phyloP scores from a whole-genome alignment of 2,888 invertebrate species.

The Bruchidius siliquastri region DNA sequence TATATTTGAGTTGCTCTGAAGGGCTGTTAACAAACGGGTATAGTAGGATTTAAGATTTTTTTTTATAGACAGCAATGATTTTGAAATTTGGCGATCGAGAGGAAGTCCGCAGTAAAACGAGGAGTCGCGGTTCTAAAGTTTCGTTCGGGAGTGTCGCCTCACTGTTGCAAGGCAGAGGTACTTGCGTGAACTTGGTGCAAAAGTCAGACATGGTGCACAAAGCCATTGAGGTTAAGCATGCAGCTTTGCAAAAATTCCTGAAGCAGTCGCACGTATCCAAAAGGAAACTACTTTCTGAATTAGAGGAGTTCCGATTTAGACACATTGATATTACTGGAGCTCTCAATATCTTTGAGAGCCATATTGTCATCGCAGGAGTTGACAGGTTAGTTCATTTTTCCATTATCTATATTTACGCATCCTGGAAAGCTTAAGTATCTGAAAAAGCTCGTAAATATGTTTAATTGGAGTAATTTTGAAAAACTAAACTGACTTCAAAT shows the following conservation, averaged over 20 bases:
- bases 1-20: too few relatives aligned
- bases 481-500: too few relatives aligned
- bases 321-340: slow-evolving; percentile 51
- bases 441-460: too few relatives aligned
- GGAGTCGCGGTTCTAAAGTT: not conserved
- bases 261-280: slow-evolving; percentile 25
- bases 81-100: too few relatives aligned
- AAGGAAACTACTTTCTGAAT: slow-evolving; percentile 25
- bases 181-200: slow-evolving; percentile 24
- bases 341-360: slow-evolving; percentile 49
- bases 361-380: slow-evolving; percentile 40
- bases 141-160: slow-evolving; percentile 9
- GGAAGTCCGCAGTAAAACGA: too few relatives aligned
- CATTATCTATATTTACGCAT: too few relatives aligned
- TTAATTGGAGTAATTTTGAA: too few relatives aligned
- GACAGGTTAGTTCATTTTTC: slow-evolving; percentile 42
- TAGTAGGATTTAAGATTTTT: too few relatives aligned
- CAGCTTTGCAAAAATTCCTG: slow-evolving; percentile 17
- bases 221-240: slow-evolving; percentile 27
- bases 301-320: slow-evolving; percentile 52
- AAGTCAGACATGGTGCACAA: slow-evolving; percentile 30
- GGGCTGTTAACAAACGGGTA: too few relatives aligned
- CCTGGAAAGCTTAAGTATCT: too few relatives aligned
- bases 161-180: slow-evolving; percentile 17
- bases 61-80: too few relatives aligned